These are phyloP conservation scores for Drymonia ruficornis DNA, from an alignment of 2,888 invertebrate genomes.

Conservation along the genomic window DNA sequence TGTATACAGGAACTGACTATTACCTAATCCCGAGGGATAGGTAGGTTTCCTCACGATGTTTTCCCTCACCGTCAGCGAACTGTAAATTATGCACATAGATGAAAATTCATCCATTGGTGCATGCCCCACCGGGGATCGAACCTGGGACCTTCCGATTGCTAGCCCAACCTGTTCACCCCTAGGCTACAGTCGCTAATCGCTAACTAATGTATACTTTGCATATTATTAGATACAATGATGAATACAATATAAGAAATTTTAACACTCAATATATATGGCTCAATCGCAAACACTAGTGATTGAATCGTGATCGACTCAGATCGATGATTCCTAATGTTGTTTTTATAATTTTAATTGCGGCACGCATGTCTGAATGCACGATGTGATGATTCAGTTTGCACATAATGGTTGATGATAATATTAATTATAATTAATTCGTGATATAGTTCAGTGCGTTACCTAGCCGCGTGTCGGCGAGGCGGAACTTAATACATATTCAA, in stretches of 20 bases:
- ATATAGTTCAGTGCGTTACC: slow-evolving; percentile 2
- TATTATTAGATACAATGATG: neutral
- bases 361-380: slow-evolving; percentile 2
- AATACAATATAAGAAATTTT: neutral
- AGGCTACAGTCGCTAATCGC: too few relatives aligned
- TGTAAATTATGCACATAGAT: too few relatives aligned
- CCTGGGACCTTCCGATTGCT: too few relatives aligned
- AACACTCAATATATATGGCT: neutral
- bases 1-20: too few relatives aligned
- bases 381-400: slow-evolving; percentile 3
- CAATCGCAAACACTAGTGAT: neutral
- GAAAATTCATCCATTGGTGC: too few relatives aligned
- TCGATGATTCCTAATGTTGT: neutral
- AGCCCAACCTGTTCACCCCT: too few relatives aligned
- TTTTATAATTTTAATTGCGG: slow-evolving; percentile 4
- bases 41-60: too few relatives aligned
- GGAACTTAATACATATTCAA: neutral
- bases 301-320: slow-evolving; percentile 2
- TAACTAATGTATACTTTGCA: too few relatives aligned
- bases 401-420: slow-evolving; percentile 1
- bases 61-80: too few relatives aligned
- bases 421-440: slow-evolving; percentile 31
- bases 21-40: too few relatives aligned
- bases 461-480: neutral
- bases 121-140: too few relatives aligned